These are phyloP conservation scores for Epinotia ramella DNA, from an alignment of 2,888 invertebrate species.

Conservation along the genomic window DNA sequence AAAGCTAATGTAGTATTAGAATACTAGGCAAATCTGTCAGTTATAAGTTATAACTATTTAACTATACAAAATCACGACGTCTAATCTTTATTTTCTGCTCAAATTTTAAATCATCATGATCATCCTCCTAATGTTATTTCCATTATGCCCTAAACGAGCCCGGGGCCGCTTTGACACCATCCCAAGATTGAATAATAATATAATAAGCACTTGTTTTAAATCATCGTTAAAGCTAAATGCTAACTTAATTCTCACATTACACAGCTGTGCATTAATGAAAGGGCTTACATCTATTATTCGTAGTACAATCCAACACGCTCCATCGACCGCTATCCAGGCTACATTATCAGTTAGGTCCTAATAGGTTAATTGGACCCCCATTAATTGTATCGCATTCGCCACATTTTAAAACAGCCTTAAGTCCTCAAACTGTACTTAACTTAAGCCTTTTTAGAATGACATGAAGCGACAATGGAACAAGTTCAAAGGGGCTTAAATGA, in stretches of 20 bases:
- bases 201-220: not conserved
- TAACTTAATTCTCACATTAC: not conserved
- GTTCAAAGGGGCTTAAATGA: conserved; percentile 15
- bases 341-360: conserved; percentile 46
- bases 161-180: too few relatives aligned
- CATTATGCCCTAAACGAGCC: too few relatives aligned
- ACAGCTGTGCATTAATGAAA: conserved; percentile 2
- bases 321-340: conserved; percentile 31
- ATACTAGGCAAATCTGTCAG: too few relatives aligned
- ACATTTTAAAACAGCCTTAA: conserved; percentile 1
- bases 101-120: too few relatives aligned
- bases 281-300: conserved; percentile 1
- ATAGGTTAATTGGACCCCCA: conserved; percentile 60
- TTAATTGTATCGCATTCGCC: conserved; percentile 51
- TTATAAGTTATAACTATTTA: too few relatives aligned
- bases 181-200: too few relatives aligned
- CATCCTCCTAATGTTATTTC: too few relatives aligned
- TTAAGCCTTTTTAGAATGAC: conserved; percentile 13
- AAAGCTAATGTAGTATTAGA: too few relatives aligned
- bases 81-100: too few relatives aligned
- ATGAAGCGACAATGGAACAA: not conserved
- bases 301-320: conserved; percentile 35
- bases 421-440: not conserved
- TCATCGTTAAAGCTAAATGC: not conserved
- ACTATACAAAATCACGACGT: too few relatives aligned